Conservation (phyloP, 2,888 invertebrate genomes). For the Xylota segnis region DNA sequence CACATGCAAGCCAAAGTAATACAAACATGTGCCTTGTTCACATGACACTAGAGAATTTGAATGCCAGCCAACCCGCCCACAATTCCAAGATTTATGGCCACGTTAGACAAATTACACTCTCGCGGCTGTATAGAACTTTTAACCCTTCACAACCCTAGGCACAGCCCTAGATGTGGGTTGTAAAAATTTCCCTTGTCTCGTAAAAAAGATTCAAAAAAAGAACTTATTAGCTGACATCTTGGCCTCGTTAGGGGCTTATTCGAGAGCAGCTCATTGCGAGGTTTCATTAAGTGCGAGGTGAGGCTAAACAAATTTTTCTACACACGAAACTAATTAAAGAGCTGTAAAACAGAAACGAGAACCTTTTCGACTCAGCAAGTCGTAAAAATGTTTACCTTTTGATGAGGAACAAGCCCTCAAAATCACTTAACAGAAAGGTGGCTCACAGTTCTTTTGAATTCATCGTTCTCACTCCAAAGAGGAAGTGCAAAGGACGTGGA, state of each 20-base stretch:
- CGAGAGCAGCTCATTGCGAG: conserved; percentile 12
- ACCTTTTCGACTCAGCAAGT: conserved; percentile 5
- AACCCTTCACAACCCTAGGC: conserved; percentile 11
- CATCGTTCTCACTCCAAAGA: neutral
- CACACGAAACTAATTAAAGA: conserved; percentile 3
- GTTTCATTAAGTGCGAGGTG: neutral
- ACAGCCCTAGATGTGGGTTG: neutral
- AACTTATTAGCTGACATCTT: conserved; percentile 19
- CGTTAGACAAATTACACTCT: neutral
- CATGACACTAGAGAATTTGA: conserved; percentile 12
- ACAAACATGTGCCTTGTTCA: conserved; percentile 15
- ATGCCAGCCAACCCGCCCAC: neutral
- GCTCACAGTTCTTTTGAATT: neutral
- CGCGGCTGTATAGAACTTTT: neutral
- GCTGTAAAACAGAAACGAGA: neutral
- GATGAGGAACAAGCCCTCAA: neutral
- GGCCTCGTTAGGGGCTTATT: conserved; percentile 10
- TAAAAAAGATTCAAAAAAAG: neutral
- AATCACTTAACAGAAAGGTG: neutral
- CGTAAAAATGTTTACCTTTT: conserved; percentile 12
- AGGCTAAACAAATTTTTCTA: neutral
- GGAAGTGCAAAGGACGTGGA: neutral
- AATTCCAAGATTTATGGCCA: conserved; percentile 6
- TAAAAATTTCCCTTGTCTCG: neutral
- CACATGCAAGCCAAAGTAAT: conserved; percentile 8